Percentiles rank a stretch among this genome's conserved stretches.
Conservation (phyloP, 1,140 invertebrate genomes). For the Tigriopus japonicus region DNA sequence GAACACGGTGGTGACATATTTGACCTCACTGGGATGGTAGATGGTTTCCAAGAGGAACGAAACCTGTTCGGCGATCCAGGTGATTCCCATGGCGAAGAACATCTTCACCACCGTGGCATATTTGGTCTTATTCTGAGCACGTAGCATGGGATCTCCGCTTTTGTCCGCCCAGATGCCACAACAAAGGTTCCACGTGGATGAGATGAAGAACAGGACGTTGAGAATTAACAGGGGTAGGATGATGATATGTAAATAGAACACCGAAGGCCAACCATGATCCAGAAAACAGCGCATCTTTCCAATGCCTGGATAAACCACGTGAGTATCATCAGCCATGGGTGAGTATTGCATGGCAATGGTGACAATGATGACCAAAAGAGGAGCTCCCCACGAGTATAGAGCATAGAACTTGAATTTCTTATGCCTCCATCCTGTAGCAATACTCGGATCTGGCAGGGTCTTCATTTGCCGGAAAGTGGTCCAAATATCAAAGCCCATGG, state of each 20-base stretch:
- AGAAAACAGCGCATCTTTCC: not conserved
- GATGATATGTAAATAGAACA: not conserved
- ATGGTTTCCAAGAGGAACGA: not conserved
- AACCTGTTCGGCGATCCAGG: constrained; percentile 1
- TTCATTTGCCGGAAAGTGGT: not conserved
- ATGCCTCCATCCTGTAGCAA: not conserved
- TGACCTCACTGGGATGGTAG: not conserved
- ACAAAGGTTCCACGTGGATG: not conserved
- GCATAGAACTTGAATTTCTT: not conserved
- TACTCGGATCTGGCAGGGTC: not conserved
- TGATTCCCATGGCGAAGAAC: constrained; percentile 7
- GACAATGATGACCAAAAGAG: not conserved
- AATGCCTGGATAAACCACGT: not conserved
- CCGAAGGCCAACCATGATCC: not conserved
- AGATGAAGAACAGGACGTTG: constrained; percentile 1
- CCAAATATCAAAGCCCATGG: constrained; percentile 5
- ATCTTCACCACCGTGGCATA: not conserved
- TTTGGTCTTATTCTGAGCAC: not conserved
- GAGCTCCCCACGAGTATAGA: constrained; percentile 4
- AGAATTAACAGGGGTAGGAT: not conserved
- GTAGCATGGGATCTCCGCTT: not conserved
- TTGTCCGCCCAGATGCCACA: constrained; percentile 6
- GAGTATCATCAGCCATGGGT: not conserved
- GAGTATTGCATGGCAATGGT: constrained; percentile 2
- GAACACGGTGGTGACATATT: not conserved